Conservation (phyloP, 2,888 invertebrate genomes). For the Trypoxylon attenuatum region DNA sequence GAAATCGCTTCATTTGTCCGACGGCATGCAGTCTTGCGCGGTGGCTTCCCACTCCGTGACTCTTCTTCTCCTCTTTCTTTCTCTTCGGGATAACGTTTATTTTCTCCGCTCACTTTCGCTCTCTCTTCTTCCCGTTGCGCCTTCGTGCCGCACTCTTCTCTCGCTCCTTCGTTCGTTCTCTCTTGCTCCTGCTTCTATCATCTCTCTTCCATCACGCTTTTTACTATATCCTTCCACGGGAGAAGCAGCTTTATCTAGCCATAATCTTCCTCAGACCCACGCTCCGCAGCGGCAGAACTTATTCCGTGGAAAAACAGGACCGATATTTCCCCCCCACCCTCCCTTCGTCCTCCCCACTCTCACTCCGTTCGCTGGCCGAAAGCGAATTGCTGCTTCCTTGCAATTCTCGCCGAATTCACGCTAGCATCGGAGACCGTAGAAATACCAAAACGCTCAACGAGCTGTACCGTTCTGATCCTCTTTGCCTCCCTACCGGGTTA, state of each 20-base stretch:
- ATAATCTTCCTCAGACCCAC: not conserved
- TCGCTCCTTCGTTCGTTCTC: not conserved
- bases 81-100: slow-evolving; percentile 16
- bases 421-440: not conserved
- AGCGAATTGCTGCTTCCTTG: too few species aligned
- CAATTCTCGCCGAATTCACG: too few species aligned
- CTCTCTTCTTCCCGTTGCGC: not conserved
- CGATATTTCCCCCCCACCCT: not conserved
- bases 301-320: not conserved
- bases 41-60: not conserved
- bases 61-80: slow-evolving; percentile 23
- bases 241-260: not conserved
- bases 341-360: not conserved
- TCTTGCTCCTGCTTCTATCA: not conserved
- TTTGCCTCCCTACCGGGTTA: too few species aligned
- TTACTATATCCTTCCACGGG: not conserved
- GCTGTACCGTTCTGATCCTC: too few species aligned
- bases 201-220: not conserved
- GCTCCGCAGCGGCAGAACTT: not conserved
- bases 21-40: slow-evolving; percentile 7
- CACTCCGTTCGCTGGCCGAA: too few species aligned
- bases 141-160: too few species aligned
- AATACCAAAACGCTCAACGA: not conserved
- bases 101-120: not conserved
- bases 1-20: slow-evolving; percentile 10